Conservation (phyloP, 2,888 invertebrate species). For the Cerceris ruficornis region DNA sequence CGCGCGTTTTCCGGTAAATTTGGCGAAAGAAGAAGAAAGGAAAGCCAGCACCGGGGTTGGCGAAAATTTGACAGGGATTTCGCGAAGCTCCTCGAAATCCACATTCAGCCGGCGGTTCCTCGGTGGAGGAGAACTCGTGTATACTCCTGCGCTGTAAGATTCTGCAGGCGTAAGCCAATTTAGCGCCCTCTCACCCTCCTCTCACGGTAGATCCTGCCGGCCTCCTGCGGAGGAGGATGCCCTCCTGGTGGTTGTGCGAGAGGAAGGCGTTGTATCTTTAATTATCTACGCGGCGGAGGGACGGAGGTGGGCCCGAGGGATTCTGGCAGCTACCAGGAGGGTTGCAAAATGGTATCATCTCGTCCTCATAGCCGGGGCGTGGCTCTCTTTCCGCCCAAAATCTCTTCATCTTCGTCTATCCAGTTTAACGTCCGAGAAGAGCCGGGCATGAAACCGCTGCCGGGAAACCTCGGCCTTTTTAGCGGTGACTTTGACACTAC, state of each 20-base stretch:
- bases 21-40: conserved; percentile 25
- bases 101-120: background rate
- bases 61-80: conserved; percentile 30
- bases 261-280: conserved; percentile 77
- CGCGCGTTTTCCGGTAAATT: conserved; percentile 57
- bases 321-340: conserved; percentile 58
- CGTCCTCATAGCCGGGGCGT: conserved; percentile 76
- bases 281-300: conserved; percentile 71
- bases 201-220: conserved; percentile 14
- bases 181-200: conserved; percentile 53
- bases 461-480: conserved; percentile 53
- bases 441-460: conserved; percentile 27
- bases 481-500: conserved; percentile 4
- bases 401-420: conserved; percentile 59
- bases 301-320: conserved; percentile 54
- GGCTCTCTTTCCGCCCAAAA: conserved; percentile 66
- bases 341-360: conserved; percentile 73
- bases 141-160: conserved; percentile 58
- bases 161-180: conserved; percentile 76
- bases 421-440: conserved; percentile 20
- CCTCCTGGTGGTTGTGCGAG: conserved; percentile 48
- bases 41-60: background rate
- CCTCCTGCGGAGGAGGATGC: conserved; percentile 35
- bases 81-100: background rate
- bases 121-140: conserved; percentile 24